These are phyloP conservation scores for Agriopis leucophaearia DNA, from an alignment of 2,888 invertebrate genomes.

Conservation along the genomic window DNA sequence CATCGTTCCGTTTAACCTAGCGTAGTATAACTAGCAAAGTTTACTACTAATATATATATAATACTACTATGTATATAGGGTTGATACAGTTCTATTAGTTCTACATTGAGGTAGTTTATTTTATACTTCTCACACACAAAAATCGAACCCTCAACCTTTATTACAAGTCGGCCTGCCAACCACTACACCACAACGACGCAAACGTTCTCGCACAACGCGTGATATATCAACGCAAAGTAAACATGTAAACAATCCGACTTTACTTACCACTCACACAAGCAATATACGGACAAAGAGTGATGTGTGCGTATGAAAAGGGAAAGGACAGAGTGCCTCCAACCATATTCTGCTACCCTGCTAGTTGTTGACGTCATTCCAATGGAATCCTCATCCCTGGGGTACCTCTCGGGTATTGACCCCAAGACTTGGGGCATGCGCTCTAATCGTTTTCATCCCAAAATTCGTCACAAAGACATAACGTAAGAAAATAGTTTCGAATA, in stretches of 20 bases:
- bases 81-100: not conserved
- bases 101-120: not conserved
- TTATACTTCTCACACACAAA: not conserved
- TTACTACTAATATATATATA: too few species aligned
- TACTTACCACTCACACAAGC: conserved; percentile 1
- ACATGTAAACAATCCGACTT: conserved; percentile 5
- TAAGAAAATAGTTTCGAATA: not conserved
- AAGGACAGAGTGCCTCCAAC: conserved; percentile 65
- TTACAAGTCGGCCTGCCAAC: not conserved
- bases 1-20: too few species aligned
- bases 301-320: conserved; percentile 57
- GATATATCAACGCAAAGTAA: conserved; percentile 8
- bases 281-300: conserved; percentile 36
- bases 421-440: conserved; percentile 43
- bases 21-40: too few species aligned
- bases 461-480: not conserved
- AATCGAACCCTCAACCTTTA: not conserved
- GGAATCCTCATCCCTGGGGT: conserved; percentile 82
- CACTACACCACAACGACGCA: not conserved
- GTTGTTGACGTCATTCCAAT: conserved; percentile 87
- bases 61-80: too few species aligned
- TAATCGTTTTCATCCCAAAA: conserved; percentile 5
- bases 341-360: conserved; percentile 78
- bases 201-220: not conserved
- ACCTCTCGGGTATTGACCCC: conserved; percentile 72